Base-by-base conservation (phyloP, 1,140 invertebrate genomes). In the Aethina tumida region DNA sequence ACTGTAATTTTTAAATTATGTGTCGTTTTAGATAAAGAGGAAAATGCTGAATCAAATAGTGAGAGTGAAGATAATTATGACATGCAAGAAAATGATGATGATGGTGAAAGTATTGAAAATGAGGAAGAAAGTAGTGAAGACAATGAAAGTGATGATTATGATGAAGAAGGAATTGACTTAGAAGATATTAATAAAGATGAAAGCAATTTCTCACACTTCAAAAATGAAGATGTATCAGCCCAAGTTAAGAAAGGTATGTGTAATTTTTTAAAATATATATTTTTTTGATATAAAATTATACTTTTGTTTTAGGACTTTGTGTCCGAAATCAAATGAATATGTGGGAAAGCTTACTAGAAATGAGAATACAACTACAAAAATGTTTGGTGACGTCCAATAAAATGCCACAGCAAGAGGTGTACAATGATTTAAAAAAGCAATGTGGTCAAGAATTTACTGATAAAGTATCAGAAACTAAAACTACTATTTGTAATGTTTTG, bases 321-420 rank as follows among this genome's bases (percentile, higher is more conserved):
- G 77, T 88, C 1, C 72, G 73, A 61, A 80, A 79, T 58, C 85
- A 92, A 56, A 54, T 85, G 8, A 66, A 71, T 39, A 53, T 91
- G 1, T 93, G 85, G 84, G 89, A 93, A 60, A 76, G 70, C 39
- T 57, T 93, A 2, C 53, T 93, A 10, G 86, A 94, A 62, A 67
- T 77, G 51, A 68, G 89, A 46, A 93, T 94, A 44, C 80, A 84
- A 52, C 58, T 92, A 3, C 89, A 94, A 58, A 87, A 88, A 60
- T 73, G 79, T 51, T 55, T 91, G 18, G 57, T 69, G 28, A 68
- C 69, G 15, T 73, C 77, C 2, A 94, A 94, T 63, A 75, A 77
- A 53, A 68, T 93, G 59, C 89, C 87, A 6, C 70, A 81, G 43
- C 59, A 63, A 25, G 65, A 78, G 25, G 56, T 49, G 3, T 74